phyloP scores from a whole-genome alignment of 2,113 vertebrate genomes.

The Maylandia zebra region DNA sequence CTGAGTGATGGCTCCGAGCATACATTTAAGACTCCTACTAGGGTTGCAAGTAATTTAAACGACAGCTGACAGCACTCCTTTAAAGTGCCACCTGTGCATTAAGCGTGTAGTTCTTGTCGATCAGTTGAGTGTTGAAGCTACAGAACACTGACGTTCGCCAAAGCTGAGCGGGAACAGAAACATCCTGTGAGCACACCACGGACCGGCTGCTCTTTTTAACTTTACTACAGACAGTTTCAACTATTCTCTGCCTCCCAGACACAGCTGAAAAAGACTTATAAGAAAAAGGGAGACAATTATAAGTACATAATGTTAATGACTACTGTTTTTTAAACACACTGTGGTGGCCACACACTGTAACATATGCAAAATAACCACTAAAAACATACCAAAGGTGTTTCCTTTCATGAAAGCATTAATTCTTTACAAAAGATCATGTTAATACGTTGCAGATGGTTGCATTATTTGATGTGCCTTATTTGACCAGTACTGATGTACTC shows the following conservation, averaged over 20 bases:
- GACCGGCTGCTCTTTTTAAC: neutral
- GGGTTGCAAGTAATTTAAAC: neutral
- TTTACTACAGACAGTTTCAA: neutral
- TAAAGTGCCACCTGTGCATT: constrained; percentile 5
- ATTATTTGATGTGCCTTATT: constrained; percentile 45
- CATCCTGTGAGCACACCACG: neutral
- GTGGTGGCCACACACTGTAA: constrained; percentile 45
- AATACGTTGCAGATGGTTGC: neutral
- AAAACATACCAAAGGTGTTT: constrained; percentile 2
- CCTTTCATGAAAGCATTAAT: neutral
- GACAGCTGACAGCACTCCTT: constrained; percentile 6
- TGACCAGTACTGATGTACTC: constrained; percentile 24
- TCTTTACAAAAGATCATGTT: neutral
- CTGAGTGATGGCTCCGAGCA: neutral
- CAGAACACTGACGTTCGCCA: neutral
- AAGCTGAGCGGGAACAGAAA: neutral
- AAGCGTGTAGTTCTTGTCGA: neutral
- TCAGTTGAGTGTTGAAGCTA: neutral
- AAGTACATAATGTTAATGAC: constrained; percentile 28
- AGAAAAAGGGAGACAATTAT: constrained; percentile 60
- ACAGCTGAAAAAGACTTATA: constrained; percentile 30
- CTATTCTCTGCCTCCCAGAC: constrained; percentile 27
- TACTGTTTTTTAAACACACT: constrained; percentile 12
- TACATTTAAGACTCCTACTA: neutral
- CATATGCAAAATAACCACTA: constrained; percentile 15